These are phyloP conservation scores for Ormyrus labotus DNA, from an alignment of 2,888 invertebrate genomes.

Conservation along the genomic window DNA sequence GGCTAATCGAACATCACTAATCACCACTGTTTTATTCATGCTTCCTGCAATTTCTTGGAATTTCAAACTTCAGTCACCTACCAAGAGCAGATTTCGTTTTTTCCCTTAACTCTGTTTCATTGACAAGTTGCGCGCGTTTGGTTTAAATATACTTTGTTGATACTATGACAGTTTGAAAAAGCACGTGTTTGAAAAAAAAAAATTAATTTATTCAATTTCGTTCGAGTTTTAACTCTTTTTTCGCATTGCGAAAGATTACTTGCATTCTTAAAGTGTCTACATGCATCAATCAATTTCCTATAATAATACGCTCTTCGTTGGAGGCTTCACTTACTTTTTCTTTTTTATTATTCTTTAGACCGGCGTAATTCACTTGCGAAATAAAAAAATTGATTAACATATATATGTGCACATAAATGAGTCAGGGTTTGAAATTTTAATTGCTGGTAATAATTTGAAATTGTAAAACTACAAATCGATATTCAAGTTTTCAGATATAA, in stretches of 20 bases:
- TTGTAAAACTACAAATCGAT: no score
- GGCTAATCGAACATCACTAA: conserved; percentile 45
- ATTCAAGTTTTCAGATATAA: no score
- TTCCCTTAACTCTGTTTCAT: neutral
- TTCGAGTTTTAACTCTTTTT: no score
- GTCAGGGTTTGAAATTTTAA: neutral
- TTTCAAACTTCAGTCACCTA: conserved; percentile 15
- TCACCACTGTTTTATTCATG: conserved; percentile 24
- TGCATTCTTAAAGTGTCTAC: neutral
- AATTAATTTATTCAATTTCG: neutral
- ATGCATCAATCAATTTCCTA: conserved; percentile 22
- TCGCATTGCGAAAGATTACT: conserved; percentile 7
- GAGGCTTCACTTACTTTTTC: neutral
- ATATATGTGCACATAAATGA: neutral
- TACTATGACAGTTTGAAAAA: neutral
- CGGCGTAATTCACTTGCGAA: conserved; percentile 15
- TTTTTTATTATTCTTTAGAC: neutral
- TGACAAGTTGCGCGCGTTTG: neutral
- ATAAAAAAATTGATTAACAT: neutral
- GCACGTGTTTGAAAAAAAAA: neutral
- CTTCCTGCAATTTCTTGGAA: conserved; percentile 31
- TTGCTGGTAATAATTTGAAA: no score
- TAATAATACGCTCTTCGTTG: neutral
- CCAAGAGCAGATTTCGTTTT: neutral
- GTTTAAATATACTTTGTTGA: neutral